These are phyloP conservation scores for Erynnis tages DNA, from an alignment of 2,888 invertebrate genomes.

Conservation along the genomic window DNA sequence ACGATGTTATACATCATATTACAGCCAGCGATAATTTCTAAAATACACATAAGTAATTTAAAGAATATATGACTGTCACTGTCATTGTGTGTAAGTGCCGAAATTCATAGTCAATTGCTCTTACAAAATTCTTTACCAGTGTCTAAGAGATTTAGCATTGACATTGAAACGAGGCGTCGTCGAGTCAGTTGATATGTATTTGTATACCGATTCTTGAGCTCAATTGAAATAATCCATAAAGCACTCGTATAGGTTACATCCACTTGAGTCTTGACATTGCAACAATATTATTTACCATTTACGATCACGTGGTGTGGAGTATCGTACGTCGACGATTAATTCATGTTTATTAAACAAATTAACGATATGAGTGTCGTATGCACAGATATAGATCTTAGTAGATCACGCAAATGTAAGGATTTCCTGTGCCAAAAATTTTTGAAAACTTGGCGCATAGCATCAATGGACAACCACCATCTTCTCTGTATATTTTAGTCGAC, in stretches of 20 bases:
- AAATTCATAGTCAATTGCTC: background rate
- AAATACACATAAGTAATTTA: no score
- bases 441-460: no score
- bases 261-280: constrained; percentile 67
- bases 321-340: constrained; percentile 57
- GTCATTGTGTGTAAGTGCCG: no score
- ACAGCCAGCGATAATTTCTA: no score
- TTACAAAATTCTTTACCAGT: background rate
- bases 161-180: constrained; percentile 27
- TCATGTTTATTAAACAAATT: constrained; percentile 77
- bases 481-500: no score
- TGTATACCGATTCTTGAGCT: constrained; percentile 36
- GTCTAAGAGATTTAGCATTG: constrained; percentile 13
- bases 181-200: constrained; percentile 19
- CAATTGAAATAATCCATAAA: constrained; percentile 57
- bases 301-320: constrained; percentile 54
- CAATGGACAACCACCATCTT: no score
- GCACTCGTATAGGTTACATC: constrained; percentile 52
- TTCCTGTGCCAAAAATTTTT: no score
- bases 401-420: no score
- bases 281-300: constrained; percentile 57
- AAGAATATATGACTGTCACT: no score
- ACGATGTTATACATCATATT: no score
- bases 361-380: constrained; percentile 50
- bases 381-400: no score